phyloP scores from a whole-genome alignment of 1,140 invertebrate genomes.

The Leptopilina boulardi region DNA sequence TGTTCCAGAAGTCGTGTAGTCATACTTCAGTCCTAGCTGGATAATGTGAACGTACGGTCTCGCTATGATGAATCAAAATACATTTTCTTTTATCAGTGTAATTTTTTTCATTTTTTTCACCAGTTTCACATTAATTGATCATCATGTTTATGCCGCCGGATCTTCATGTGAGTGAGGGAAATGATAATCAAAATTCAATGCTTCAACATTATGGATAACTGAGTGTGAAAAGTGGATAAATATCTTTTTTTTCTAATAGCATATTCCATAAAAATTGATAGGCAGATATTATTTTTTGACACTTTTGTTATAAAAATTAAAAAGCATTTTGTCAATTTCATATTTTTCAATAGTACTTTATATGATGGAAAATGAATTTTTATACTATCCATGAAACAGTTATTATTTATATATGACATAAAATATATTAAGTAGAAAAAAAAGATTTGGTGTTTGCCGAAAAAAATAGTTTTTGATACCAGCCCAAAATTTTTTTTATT shows the following conservation, averaged over 20 bases:
- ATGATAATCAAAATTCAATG: neutral
- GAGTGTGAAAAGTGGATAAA: neutral
- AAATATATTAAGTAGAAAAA: too few species aligned
- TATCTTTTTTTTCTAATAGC: neutral
- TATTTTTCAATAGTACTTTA: too few species aligned
- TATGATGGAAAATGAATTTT: too few species aligned
- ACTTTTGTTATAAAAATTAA: too few species aligned
- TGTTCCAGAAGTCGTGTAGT: neutral
- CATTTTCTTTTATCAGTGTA: neutral
- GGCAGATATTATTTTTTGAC: too few species aligned
- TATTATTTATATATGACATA: too few species aligned
- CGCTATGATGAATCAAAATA: slow-evolving; percentile 8
- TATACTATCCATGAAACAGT: too few species aligned
- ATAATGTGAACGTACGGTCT: slow-evolving; percentile 23
- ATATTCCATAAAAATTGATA: too few species aligned
- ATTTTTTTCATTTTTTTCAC: neutral
- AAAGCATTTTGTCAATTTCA: too few species aligned
- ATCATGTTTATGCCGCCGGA: neutral
- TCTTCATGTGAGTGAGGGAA: slow-evolving; percentile 12
- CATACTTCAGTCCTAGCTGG: slow-evolving; percentile 1
- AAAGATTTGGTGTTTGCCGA: too few species aligned
- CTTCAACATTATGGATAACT: neutral
- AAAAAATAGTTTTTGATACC: too few species aligned
- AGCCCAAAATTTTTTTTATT: too few species aligned
- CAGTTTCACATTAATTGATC: neutral